Conservation (phyloP, 2,113 vertebrate genomes). For the Pampusana beccarii region DNA sequence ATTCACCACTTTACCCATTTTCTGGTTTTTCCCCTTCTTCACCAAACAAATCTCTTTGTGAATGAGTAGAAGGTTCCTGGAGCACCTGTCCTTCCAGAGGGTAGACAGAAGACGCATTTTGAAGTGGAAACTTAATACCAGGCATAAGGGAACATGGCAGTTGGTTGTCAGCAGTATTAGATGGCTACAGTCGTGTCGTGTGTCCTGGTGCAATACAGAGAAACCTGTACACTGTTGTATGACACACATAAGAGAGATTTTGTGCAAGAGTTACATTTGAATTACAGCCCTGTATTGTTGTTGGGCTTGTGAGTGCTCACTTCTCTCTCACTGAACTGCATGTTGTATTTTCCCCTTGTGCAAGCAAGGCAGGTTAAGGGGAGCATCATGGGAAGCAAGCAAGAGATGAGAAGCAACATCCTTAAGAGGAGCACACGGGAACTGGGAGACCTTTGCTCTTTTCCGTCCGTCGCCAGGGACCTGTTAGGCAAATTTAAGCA, state of each 20-base stretch:
- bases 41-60: background rate
- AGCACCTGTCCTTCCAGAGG: background rate
- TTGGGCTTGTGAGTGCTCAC: background rate
- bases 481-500: background rate
- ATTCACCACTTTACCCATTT: background rate
- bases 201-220: background rate
- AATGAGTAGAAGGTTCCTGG: background rate
- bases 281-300: background rate
- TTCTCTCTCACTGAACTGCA: background rate
- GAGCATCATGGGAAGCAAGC: background rate
- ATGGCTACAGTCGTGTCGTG: background rate
- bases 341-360: background rate
- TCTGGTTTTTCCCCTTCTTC: background rate
- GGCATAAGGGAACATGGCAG: background rate
- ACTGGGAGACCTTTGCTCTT: background rate
- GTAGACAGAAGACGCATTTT: background rate
- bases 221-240: background rate
- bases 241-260: accelerated
- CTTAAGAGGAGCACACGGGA: background rate
- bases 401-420: background rate
- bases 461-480: background rate
- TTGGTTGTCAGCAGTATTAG: background rate
- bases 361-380: background rate
- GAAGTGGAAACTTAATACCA: background rate
- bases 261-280: background rate